Base-by-base conservation (phyloP, 2,888 invertebrate species). In the Reticulitermes lucifugus region DNA sequence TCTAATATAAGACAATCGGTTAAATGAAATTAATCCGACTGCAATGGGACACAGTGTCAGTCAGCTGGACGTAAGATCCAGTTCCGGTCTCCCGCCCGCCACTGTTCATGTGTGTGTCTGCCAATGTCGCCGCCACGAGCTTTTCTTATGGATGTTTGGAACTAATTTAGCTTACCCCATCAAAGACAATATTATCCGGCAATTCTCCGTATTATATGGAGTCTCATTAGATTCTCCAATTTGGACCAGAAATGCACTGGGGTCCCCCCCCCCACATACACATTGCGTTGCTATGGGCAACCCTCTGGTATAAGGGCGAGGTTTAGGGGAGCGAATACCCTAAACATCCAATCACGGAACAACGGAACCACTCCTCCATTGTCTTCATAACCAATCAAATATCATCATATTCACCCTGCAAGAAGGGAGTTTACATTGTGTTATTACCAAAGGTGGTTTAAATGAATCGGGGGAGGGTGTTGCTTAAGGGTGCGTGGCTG, bases 231-330 rank as follows among this genome's bases (percentile, higher is more conserved):
- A 77, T 77, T 77, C 46, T 77, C 77, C 77, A 77, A 77, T 77
- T 77, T 77, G 46, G 43, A 46, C 65, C 7, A n/a, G 60, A 65
- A 25, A 25, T 14, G 65, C 65, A 65, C 65, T 7, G 65, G 55
- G 25, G 12, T 4, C 5, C 5, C 25, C 25, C 25, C 25, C 29
- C 25, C 7, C 46, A 46, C 46, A 46, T 46, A 46, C 55, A 55
- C 55, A 51, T 10, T 77, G 46, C 81, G 81, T 81, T 81, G 81
- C 81, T 70, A 81, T 22, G 81, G 81, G 70, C 65, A 81, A 65
- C 81, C 70, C 43, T 12, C 25, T 21, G 65, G 46, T 41, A 29
- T 2, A 65, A 18, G 70, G 65, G 81, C 65, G 65, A 81, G 81
- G 81, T 41, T 25, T 60, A 41, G 81, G 81, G 81, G 25, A 59